Evolutionary conservation across 2,797 vertebrate genomes (phyloP), one percentile per base, ranked within the genome.

Genomic region (Takifugu rubripes): DNA sequence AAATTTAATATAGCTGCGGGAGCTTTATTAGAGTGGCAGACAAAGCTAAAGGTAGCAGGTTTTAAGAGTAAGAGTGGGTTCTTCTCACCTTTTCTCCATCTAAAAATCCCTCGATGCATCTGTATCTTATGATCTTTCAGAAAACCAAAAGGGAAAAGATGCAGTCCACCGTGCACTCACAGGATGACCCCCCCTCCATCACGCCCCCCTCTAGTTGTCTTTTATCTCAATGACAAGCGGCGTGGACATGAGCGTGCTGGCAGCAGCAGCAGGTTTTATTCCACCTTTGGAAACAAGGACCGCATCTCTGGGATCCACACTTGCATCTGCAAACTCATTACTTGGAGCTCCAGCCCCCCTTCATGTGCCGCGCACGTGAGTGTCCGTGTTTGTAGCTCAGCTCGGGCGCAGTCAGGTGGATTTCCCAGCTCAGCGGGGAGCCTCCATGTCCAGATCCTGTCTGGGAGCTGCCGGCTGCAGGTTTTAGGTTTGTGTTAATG

Each of bases 161-260:
- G 15, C 51, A 21, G 27, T 21, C 21, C 21, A 21, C 21, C 21
- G 21, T 21, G 21, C 21, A 21, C 1, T 29, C 27, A 29, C 27
- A 29, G 4, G 27, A 7, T 29, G 27, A 29, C 7, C 27, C 27
- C 4, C 4, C 27, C 21, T 29, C 27, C 27, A 29, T 29, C 27
- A 29, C 27, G 4, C 4, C 48, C 42, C 12, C 42, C 6, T 64
- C 49, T 48, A 71, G 55, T 66, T 74, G 27, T 55, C 74, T 40
- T 48, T 59, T 74, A 40, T 51, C 53, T 67, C 51, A 70, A 77
- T 70, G 68, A 77, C 62, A 59, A 71, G 66, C 61, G 36, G 52
- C 68, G 66, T 49, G 71, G 76, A 79, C 56, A 74, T 49, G 79
- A 56, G 64, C 55, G 59, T 49, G 61, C 59, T 68, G 66, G 21